Conservation (phyloP, 2,888 invertebrate species). For the Conops quadrifasciatus region DNA sequence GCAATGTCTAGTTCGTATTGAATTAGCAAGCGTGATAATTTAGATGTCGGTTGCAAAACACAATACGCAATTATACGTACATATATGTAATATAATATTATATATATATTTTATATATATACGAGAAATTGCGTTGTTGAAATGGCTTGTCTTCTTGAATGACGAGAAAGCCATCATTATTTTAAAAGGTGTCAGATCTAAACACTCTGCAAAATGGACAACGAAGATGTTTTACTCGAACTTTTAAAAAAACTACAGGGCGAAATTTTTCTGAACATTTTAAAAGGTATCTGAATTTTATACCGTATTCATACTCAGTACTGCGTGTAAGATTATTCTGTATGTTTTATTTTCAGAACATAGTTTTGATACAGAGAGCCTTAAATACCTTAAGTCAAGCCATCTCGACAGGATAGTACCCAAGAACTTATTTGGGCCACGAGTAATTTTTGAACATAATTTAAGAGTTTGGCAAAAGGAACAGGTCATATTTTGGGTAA, state of each 20-base stretch:
- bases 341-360: slow-evolving; percentile 4
- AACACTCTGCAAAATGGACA: neutral
- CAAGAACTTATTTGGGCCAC: slow-evolving; percentile 18
- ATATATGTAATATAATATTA: too few species aligned
- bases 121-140: too few species aligned
- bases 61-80: too few species aligned
- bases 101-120: too few species aligned
- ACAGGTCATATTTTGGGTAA: slow-evolving; percentile 7
- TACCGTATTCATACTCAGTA: neutral
- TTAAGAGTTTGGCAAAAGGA: slow-evolving; percentile 23
- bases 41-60: too few species aligned
- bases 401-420: slow-evolving; percentile 20
- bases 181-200: too few species aligned
- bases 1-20: too few species aligned
- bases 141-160: too few species aligned
- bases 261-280: neutral
- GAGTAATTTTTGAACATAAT: slow-evolving; percentile 29
- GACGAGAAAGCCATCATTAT: too few species aligned
- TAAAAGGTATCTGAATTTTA: slow-evolving; percentile 4
- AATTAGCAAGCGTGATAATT: too few species aligned
- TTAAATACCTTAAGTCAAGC: slow-evolving; percentile 17
- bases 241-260: neutral
- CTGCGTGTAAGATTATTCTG: neutral
- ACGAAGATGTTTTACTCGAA: neutral
- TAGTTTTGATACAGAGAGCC: slow-evolving; percentile 8